Conservation (phyloP, 2,113 vertebrate species). For the Corapipo altera region DNA sequence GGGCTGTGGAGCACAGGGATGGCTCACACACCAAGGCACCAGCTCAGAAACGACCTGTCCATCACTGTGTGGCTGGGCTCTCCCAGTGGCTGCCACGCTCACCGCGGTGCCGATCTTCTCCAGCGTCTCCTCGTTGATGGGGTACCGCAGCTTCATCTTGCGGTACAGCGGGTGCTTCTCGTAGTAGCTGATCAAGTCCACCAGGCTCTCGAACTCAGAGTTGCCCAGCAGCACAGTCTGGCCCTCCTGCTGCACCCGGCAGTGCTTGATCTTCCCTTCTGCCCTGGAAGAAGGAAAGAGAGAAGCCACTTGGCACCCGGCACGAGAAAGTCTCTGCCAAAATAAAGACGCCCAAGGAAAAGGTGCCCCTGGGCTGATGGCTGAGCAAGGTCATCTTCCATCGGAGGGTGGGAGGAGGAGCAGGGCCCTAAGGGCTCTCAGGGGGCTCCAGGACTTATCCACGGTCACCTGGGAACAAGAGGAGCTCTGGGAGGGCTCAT, state of each 20-base stretch:
- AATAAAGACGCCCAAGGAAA: background rate
- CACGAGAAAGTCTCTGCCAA: background rate
- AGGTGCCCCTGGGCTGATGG: background rate
- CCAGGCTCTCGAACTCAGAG: slow-evolving; percentile 95
- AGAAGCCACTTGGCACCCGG: background rate
- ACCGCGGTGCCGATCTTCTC: slow-evolving; percentile 98
- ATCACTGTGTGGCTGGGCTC: background rate
- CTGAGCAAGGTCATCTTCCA: background rate
- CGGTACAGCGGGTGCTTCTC: slow-evolving; percentile 96
- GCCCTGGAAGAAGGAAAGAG: slow-evolving; percentile 75
- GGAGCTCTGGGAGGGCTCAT: background rate
- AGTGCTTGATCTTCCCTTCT: slow-evolving; percentile 99
- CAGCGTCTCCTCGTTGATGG: slow-evolving; percentile 97
- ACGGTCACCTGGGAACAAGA: background rate
- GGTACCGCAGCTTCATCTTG: slow-evolving; percentile 98
- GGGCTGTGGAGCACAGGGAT: background rate
- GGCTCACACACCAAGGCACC: background rate
- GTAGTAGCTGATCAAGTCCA: slow-evolving; percentile 96
- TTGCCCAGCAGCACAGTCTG: slow-evolving; percentile 92
- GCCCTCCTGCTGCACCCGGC: slow-evolving; percentile 95
- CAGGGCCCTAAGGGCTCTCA: background rate
- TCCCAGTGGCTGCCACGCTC: slow-evolving; percentile 37
- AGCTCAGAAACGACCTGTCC: background rate
- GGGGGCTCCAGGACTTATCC: background rate
- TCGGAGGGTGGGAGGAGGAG: background rate